Evolutionary conservation across 30 jellyfish, hydroid and myxozoan species (phyloP), one percentile per base, ranked within the genome.

Genomic region (Aurelia aurita complex sp. Pacific): DNA sequence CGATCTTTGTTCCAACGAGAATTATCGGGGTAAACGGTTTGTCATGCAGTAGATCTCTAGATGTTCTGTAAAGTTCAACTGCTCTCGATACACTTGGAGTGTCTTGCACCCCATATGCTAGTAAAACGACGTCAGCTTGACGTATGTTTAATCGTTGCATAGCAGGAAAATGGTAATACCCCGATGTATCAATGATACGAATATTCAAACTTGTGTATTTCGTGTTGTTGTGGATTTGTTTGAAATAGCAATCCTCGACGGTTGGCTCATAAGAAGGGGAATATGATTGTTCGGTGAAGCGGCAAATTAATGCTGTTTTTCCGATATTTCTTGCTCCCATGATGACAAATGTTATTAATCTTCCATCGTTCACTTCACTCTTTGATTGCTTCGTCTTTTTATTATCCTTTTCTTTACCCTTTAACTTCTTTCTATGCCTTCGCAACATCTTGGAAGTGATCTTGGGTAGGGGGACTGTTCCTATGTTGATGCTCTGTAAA

Each of bases 101-200:
- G 55, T 74, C 55, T 42, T 74, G 34, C 15, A 84, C 87, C 62
- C 75, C 93, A 42, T 84, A 84, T 36, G 55, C 93, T 5, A 84
- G 59, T 23, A 84, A 33, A 17, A 84, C 10, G 46, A 84, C 86
- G 66, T 74, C 74, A 9, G 93, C 86, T 17, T 84, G 62, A 17
- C 73, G 78, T 2, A 84, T 72, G 17, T 84, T 73, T 62, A 84
- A 64, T 43, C 81, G 52, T 46, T 59, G 83, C 93, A 84, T 84
- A n/a, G 93, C 93, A 46, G 93, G 93, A 40, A 84, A 73, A 38
- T 84, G 75, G 64, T 74, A 84, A 17, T 78, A 61, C 38, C 93
- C 93, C 23, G 87, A 61, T 18, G 93, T 84, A 51, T 84, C 93
- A 29, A 84, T 73, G 10, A 84, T 60, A 0, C 76, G 35, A 1